Percentiles rank a stretch among this genome's conserved stretches.
Conservation (phyloP, 2,113 vertebrate genomes). For the Saccopteryx bilineata region DNA sequence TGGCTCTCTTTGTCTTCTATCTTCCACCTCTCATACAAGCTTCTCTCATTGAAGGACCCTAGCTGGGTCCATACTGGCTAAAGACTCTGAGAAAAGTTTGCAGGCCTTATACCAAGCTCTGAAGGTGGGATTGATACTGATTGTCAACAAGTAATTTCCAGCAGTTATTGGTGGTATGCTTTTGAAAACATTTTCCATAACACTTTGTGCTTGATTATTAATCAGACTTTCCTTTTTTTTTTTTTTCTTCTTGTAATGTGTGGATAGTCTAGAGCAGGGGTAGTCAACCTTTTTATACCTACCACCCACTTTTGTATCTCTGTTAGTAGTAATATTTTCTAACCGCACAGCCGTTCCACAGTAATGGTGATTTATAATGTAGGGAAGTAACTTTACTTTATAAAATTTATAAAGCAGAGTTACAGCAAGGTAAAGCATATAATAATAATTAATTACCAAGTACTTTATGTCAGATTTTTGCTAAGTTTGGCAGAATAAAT, state of each 20-base stretch:
- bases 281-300: no score
- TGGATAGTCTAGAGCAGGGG: not conserved
- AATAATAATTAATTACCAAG: no score
- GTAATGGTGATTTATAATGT: no score
- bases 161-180: not conserved
- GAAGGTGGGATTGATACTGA: not conserved
- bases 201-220: not conserved
- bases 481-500: no score
- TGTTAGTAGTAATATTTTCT: no score
- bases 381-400: no score
- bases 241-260: not conserved
- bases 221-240: not conserved
- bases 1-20: not conserved
- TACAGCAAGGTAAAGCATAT: no score
- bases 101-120: not conserved
- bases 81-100: not conserved
- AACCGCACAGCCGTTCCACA: no score
- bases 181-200: not conserved
- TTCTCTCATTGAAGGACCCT: not conserved
- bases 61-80: not conserved
- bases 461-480: no score
- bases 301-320: no score
- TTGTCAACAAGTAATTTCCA: not conserved
- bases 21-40: not conserved
- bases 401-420: no score